Conservation (phyloP, 2,797 vertebrate species). For the Cottoperca gobio region DNA sequence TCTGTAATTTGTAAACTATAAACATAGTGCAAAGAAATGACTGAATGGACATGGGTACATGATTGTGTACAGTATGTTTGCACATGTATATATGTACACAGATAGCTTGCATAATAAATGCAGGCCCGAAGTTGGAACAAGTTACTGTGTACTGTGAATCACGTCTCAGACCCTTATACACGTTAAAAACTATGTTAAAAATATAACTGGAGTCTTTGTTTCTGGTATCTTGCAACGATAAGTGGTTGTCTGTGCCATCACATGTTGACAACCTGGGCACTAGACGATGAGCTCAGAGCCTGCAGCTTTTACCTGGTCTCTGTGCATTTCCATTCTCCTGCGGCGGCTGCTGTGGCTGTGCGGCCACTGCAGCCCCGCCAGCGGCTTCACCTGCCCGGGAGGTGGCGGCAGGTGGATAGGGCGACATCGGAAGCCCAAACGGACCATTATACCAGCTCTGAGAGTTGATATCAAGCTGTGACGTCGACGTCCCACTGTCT, state of each 20-base stretch:
- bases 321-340: slow-evolving; percentile 81
- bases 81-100: too few relatives aligned
- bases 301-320: slow-evolving; percentile 78
- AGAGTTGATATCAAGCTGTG: slow-evolving; percentile 58
- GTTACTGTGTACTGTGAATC: too few relatives aligned
- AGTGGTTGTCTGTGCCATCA: not conserved
- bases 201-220: not conserved
- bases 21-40: too few relatives aligned
- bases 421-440: slow-evolving; percentile 66
- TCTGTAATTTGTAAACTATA: too few relatives aligned
- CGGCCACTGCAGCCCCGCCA: slow-evolving; percentile 61
- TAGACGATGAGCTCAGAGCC: fast-evolving
- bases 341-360: slow-evolving; percentile 62
- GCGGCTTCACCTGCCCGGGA: slow-evolving; percentile 58
- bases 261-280: not conserved
- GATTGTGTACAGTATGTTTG: too few relatives aligned
- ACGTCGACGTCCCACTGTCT: slow-evolving; percentile 51
- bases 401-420: slow-evolving; percentile 38
- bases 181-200: not conserved
- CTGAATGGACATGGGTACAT: too few relatives aligned
- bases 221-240: not conserved
- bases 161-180: not conserved
- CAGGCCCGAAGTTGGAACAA: too few relatives aligned
- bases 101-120: not conserved
- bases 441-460: slow-evolving; percentile 73